These are phyloP conservation scores for Luidia sarsii DNA, from an alignment of 53 echinoderm and acorn worm genomes.

Conservation along the genomic window DNA sequence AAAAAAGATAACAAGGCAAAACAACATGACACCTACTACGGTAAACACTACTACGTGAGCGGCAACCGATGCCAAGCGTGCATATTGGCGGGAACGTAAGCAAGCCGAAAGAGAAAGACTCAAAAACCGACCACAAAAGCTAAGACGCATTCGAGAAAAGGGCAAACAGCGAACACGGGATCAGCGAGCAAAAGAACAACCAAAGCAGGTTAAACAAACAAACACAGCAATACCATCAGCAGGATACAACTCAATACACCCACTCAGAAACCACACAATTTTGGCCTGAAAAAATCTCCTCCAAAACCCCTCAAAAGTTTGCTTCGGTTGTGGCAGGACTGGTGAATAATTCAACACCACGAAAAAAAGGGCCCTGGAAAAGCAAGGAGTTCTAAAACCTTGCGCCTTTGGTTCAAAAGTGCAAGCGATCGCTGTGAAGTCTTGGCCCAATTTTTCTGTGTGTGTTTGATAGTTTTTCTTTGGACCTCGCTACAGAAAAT, in stretches of 20 bases:
- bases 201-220: constrained; percentile 13
- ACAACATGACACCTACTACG: not conserved
- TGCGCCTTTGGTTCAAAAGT: not conserved
- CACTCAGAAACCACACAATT: constrained; percentile 10
- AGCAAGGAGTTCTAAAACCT: not conserved
- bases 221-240: not conserved
- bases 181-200: not conserved
- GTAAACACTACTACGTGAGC: not conserved
- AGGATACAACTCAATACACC: not conserved
- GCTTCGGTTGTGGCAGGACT: constrained; percentile 8
- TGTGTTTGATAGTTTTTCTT: not conserved
- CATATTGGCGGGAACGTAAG: constrained; percentile 24
- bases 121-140: not conserved
- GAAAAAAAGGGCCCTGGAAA: constrained; percentile 18
- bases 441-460: not conserved
- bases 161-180: constrained; percentile 2
- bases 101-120: constrained; percentile 18
- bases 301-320: not conserved
- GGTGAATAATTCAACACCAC: constrained; percentile 5
- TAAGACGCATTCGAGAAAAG: constrained; percentile 15
- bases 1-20: not conserved
- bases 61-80: not conserved
- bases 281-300: not conserved
- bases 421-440: not conserved
- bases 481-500: not conserved